phyloP scores from a whole-genome alignment of 2,888 invertebrate species.

The Sepiola atlantica region DNA sequence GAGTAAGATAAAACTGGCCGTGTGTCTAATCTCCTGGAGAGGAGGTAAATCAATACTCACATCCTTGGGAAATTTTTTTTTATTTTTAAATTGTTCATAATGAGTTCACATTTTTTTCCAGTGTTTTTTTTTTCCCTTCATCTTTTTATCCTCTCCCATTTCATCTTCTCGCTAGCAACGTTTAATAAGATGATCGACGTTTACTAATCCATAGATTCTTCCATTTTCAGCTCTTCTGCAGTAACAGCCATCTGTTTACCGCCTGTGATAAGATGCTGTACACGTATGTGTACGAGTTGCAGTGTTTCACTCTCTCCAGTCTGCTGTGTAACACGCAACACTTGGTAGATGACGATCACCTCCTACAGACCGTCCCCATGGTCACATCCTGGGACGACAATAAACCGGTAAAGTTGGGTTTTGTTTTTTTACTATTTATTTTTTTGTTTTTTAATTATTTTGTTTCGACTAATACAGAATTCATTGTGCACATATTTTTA shows the following conservation, averaged over 20 bases:
- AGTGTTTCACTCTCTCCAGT: constrained; percentile 24
- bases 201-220: not conserved
- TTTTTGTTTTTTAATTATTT: not conserved
- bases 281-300: not conserved
- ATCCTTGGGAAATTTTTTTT: too few relatives aligned
- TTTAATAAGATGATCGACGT: not conserved
- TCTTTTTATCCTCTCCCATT: not conserved
- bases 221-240: not conserved
- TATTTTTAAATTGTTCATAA: too few relatives aligned
- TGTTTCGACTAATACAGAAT: not conserved
- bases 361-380: not conserved
- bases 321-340: constrained; percentile 9
- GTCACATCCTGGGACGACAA: not conserved
- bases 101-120: not conserved
- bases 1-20: too few relatives aligned
- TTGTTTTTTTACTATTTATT: too few relatives aligned
- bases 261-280: constrained; percentile 38
- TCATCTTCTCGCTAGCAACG: not conserved
- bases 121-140: not conserved
- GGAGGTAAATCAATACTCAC: too few relatives aligned
- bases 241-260: constrained; percentile 39
- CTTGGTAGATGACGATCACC: not conserved
- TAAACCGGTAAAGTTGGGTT: not conserved
- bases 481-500: not conserved
- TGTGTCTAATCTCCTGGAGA: too few relatives aligned